Conservation (phyloP, 2,113 vertebrate genomes). For the Setophaga petechia region DNA sequence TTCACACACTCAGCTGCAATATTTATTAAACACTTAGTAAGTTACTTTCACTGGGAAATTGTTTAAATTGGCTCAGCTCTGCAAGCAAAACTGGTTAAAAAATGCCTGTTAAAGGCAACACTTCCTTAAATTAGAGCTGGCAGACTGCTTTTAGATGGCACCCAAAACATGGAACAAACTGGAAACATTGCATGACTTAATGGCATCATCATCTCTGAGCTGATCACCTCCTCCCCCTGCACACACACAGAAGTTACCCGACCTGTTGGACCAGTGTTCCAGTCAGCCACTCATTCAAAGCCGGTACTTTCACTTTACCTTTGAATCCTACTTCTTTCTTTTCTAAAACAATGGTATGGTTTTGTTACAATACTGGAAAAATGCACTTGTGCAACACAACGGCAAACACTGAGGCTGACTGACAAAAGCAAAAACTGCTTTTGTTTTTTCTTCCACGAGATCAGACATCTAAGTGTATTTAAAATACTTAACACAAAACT, state of each 20-base stretch:
- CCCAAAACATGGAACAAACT: background rate
- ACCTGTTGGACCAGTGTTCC: background rate
- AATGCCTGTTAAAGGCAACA: background rate
- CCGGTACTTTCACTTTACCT: background rate
- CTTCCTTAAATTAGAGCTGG: background rate
- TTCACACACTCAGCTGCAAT: background rate
- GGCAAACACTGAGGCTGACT: background rate
- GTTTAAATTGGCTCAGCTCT: background rate
- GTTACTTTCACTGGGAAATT: background rate
- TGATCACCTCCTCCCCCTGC: background rate
- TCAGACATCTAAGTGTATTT: background rate
- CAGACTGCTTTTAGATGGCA: background rate
- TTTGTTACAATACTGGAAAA: background rate
- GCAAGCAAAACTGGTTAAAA: slow-evolving; percentile 9
- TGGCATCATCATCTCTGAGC: rapidly evolving
- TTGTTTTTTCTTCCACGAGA: background rate
- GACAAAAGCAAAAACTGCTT: background rate
- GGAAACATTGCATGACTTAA: background rate
- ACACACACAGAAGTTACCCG: background rate
- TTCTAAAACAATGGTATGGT: background rate
- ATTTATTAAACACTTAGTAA: background rate
- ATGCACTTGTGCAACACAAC: background rate
- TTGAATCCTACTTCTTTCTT: background rate
- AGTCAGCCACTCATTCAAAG: background rate
- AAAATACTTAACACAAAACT: background rate